Base-by-base conservation (phyloP, 2,888 invertebrate species). In the Chydorus sphaericus region DNA sequence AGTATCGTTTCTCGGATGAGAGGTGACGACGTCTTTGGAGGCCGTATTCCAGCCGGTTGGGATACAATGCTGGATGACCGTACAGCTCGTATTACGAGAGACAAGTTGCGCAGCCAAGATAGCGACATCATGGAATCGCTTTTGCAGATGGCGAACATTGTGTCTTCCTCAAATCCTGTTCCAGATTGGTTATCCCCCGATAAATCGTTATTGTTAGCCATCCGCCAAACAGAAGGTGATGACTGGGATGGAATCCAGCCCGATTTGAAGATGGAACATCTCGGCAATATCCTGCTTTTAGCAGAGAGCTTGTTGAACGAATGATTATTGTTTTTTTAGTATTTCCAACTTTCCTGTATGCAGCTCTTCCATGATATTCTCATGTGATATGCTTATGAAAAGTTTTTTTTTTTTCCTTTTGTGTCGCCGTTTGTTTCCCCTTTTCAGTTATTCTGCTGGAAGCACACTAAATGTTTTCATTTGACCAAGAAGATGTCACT, bases 1-100 rank as follows among this genome's bases (percentile, higher is more conserved):
- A 20, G 31, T 37, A 52, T 52, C 37, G 14, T 26, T 14, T 14
- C 36, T 1, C 33, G 52, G 11, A 52, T 52, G 52, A 31, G 33
- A 36, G 52, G 52, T 10, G 52, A 52, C 31, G 52, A 52, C 23
- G 36, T 52, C 31, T 52, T 52, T 26, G 52, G 52, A n/a, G 52
- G 52, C 18, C 31, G 52, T 7, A n/a, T 52, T 11, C 52, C 36
- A 33, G 52, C 33, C 2, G 52, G 52, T 6, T 52, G 52, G 52
- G 36, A 16, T n/a, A 36, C 36, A 10, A 52, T 33, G 36, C 8
- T 52, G 2, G 20, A 33, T 3, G 26, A 31, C 33, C 23, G n/a
- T 26, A n/a, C 36, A 4, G 52, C 36, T 36, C 33, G 36, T 20
- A 4, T 33, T 23, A 52, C 52, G 20, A 18, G 52, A 10, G 31